These are phyloP conservation scores for Folsomia manolachei DNA, from an alignment of 2,888 invertebrate genomes.

Conservation along the genomic window DNA sequence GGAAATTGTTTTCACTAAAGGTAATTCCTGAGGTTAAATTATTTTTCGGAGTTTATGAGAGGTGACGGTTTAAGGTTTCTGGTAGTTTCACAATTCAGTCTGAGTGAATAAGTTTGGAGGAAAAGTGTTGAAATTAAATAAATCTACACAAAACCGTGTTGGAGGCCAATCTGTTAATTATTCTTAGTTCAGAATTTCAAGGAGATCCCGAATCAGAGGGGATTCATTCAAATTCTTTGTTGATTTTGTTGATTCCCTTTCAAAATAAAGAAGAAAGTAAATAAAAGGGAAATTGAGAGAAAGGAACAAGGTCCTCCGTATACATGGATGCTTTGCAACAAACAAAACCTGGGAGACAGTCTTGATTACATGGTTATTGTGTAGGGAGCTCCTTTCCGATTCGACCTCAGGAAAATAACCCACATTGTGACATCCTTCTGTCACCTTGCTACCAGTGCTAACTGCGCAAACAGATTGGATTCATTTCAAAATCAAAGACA, in stretches of 20 bases:
- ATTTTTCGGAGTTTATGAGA: no score
- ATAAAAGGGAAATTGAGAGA: no score
- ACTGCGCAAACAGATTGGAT: background rate
- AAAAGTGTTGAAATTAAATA: no score
- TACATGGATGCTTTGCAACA: background rate
- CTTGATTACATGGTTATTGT: background rate
- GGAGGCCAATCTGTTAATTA: slow-evolving; percentile 2
- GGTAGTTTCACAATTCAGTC: no score
- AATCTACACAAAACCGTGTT: no score
- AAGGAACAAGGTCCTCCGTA: no score
- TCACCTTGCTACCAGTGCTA: no score
- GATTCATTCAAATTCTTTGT: slow-evolving; percentile 8
- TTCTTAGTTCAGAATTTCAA: background rate
- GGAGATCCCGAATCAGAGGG: background rate
- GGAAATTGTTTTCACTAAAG: no score
- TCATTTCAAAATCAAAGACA: background rate
- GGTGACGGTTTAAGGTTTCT: no score
- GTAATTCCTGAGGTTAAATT: no score
- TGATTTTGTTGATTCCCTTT: background rate
- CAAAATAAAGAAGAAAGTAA: no score
- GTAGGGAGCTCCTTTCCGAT: background rate
- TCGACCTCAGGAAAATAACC: background rate
- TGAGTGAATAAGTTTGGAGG: no score
- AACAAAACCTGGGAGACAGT: background rate
- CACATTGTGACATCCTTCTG: background rate